Conservation (phyloP, 2,797 vertebrate genomes). For the Triplophysa bombifrons region DNA sequence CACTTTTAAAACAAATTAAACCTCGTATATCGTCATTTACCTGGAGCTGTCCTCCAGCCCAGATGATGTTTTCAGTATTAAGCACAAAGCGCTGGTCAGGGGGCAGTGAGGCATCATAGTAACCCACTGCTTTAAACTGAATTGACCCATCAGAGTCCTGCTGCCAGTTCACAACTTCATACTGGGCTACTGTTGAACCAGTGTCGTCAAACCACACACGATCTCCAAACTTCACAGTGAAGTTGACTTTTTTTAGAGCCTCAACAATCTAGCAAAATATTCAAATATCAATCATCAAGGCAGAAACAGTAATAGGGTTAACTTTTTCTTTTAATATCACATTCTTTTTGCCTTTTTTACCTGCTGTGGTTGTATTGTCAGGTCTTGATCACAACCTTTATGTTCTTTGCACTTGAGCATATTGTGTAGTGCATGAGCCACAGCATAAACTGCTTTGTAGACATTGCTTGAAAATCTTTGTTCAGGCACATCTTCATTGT, state of each 20-base stretch:
- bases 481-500: conserved; percentile 69
- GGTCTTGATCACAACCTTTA: conserved; percentile 62
- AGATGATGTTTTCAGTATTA: conserved; percentile 63
- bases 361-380: conserved; percentile 65
- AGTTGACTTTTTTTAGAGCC: conserved; percentile 71
- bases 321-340: neutral
- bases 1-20: neutral
- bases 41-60: conserved; percentile 67
- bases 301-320: too few species aligned
- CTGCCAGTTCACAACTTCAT: conserved; percentile 79
- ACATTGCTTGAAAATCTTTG: conserved; percentile 73
- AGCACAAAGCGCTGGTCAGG: conserved; percentile 67
- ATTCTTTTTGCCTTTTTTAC: conserved; percentile 51
- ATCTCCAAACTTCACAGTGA: conserved; percentile 68
- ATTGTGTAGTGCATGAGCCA: conserved; percentile 71
- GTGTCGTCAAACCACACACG: conserved; percentile 74
- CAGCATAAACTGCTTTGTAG: conserved; percentile 76
- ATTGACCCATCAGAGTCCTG: conserved; percentile 60
- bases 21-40: conserved; percentile 36
- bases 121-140: conserved; percentile 73
- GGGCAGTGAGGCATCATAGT: conserved; percentile 72
- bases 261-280: conserved; percentile 65
- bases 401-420: conserved; percentile 63
- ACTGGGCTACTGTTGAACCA: conserved; percentile 69
- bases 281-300: neutral